Evolutionary conservation across 2,888 invertebrate species (phyloP).

Genomic region (Ophion ventricosus): DNA sequence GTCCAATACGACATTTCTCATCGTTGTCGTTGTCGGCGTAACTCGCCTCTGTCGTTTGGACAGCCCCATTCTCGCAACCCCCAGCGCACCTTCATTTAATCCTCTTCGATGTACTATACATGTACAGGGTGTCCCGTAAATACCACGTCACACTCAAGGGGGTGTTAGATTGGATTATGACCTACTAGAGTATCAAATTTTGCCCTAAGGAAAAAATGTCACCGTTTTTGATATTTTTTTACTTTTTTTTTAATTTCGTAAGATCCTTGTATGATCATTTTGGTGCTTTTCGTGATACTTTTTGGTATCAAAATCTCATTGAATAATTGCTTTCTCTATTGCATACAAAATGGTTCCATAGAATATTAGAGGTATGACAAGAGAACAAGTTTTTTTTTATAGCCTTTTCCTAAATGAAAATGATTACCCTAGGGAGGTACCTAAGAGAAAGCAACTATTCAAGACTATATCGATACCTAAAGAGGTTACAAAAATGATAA

Average conservation of each 20-base stretch:
- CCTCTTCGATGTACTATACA: neutral
- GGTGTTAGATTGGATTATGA: neutral
- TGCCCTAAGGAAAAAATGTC: neutral
- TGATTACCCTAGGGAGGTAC: too few relatives aligned
- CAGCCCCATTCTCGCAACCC: conserved; percentile 24
- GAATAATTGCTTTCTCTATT: neutral
- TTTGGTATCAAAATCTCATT: neutral
- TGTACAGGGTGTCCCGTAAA: neutral
- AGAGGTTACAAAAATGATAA: neutral
- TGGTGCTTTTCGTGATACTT: neutral
- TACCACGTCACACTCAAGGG: neutral
- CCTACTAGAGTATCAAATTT: neutral
- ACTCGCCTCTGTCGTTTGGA: conserved; percentile 9
- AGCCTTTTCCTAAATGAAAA: too few relatives aligned
- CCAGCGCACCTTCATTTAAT: conserved; percentile 30
- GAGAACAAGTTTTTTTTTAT: too few relatives aligned
- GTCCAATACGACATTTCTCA: conserved; percentile 55
- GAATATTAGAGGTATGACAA: too few relatives aligned
- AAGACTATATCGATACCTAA: neutral
- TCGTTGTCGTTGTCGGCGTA: conserved; percentile 12
- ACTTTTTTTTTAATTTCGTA: neutral
- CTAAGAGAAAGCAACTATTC: neutral
- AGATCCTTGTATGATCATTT: neutral
- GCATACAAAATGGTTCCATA: neutral
- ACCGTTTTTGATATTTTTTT: neutral